A percentile compares a stretch with the other conserved stretches of the same genome.
Conservation (phyloP, 2,888 invertebrate species). For the Allacma fusca region DNA sequence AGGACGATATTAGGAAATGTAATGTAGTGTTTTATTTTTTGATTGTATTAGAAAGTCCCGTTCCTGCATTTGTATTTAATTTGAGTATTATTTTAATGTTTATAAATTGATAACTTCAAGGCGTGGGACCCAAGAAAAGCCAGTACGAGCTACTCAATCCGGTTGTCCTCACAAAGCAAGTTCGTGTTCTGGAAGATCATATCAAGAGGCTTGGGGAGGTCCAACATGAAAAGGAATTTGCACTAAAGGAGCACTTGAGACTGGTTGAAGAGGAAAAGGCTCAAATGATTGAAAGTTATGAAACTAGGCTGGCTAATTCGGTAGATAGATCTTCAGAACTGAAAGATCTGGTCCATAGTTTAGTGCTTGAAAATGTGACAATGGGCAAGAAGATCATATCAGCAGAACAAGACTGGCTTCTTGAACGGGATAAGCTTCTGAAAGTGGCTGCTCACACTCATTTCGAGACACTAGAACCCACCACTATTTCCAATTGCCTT, state of each 20-base stretch:
- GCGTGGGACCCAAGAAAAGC: conserved; percentile 34
- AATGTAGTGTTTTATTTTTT: no score
- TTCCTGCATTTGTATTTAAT: no score
- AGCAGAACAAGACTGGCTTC: conserved; percentile 38
- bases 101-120: background rate
- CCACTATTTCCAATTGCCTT: conserved; percentile 24
- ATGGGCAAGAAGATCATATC: conserved; percentile 40
- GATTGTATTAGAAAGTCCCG: no score
- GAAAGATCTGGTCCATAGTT: conserved; percentile 35
- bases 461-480: conserved; percentile 5
- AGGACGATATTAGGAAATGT: conserved; percentile 49
- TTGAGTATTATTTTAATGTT: background rate
- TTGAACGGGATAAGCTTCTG: conserved; percentile 38
- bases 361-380: conserved; percentile 43
- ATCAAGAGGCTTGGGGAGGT: conserved; percentile 36
- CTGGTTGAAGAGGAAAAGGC: conserved; percentile 28
- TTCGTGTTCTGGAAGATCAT: conserved; percentile 46
- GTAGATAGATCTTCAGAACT: conserved; percentile 35
- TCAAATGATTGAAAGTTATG: conserved; percentile 24
- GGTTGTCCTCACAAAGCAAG: conserved; percentile 44
- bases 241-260: conserved; percentile 33
- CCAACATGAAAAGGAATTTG: conserved; percentile 27
- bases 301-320: conserved; percentile 16
- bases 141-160: conserved; percentile 48
- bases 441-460: conserved; percentile 31